Conservation (phyloP, 2,113 vertebrate genomes). For the Columba janthina region DNA sequence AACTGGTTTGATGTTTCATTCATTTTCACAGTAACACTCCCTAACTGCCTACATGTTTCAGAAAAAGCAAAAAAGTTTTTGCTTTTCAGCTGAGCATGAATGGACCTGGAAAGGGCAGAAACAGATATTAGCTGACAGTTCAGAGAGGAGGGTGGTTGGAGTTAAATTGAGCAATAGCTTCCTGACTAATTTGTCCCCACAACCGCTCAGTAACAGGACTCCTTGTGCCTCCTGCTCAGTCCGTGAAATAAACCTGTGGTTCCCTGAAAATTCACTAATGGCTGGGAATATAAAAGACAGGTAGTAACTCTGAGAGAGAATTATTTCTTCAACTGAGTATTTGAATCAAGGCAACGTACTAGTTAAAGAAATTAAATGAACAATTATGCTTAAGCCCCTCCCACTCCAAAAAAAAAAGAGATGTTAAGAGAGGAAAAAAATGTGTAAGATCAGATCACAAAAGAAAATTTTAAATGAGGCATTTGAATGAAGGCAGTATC, state of each 20-base stretch:
- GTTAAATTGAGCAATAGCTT: background rate
- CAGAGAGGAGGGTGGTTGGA: background rate
- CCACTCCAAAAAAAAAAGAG: background rate
- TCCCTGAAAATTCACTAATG: background rate
- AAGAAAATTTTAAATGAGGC: background rate
- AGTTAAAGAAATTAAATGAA: background rate
- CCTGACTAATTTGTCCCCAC: background rate
- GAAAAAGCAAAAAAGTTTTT: background rate
- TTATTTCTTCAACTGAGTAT: background rate
- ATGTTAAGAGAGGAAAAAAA: background rate
- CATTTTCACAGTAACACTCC: rapidly evolving
- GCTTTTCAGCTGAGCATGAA: background rate
- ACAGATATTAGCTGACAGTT: background rate
- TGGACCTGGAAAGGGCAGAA: background rate
- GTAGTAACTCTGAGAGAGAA: background rate
- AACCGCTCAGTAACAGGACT: background rate
- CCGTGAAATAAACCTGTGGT: background rate
- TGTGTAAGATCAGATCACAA: background rate
- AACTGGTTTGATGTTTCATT: background rate
- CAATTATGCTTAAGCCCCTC: background rate
- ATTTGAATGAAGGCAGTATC: background rate
- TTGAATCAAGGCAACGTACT: background rate
- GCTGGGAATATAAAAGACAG: background rate
- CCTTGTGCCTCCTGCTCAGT: background rate
- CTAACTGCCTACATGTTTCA: rapidly evolving